phyloP scores from a whole-genome alignment of 35 echinoderm and acorn worm species.

The Apostichopus californicus region DNA sequence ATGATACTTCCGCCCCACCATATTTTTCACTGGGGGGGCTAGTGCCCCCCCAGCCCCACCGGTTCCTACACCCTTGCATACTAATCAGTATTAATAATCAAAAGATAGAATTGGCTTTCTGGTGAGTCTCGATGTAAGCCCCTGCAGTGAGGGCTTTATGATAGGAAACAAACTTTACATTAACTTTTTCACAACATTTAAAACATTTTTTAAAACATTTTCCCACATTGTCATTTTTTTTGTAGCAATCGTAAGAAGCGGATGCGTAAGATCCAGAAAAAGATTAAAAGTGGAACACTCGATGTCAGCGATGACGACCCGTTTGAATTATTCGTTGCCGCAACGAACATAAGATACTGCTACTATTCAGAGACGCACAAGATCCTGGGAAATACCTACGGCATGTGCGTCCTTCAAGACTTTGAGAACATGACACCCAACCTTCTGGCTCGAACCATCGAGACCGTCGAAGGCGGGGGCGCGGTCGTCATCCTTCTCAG shows the following conservation, averaged over 20 bases:
- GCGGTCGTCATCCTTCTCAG: conserved; percentile 82
- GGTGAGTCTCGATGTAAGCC: too few species aligned
- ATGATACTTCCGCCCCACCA: too few species aligned
- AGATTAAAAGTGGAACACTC: conserved; percentile 79
- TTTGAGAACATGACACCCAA: conserved; percentile 97
- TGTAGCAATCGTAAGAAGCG: conserved; percentile 90
- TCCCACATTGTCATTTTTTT: not conserved
- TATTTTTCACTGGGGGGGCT: too few species aligned
- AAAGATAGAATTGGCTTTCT: too few species aligned
- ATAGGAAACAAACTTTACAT: too few species aligned
- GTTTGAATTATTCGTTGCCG: conserved; percentile 94
- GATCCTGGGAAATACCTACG: conserved; percentile 93
- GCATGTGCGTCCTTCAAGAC: conserved; percentile 98
- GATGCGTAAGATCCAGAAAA: conserved; percentile 93
- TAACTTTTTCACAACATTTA: too few species aligned
- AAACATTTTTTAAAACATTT: too few species aligned
- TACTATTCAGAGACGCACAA: conserved; percentile 97
- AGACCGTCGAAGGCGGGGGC: conserved; percentile 97
- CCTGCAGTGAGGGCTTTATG: too few species aligned
- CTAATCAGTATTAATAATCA: too few species aligned
- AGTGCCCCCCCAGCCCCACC: too few species aligned
- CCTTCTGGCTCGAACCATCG: conserved; percentile 80
- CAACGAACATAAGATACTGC: conserved; percentile 95
- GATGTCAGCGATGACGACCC: conserved; percentile 96
- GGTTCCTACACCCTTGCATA: too few species aligned